phyloP scores from a whole-genome alignment of 2,113 vertebrate genomes.

The Beaufortia kweichowensis region DNA sequence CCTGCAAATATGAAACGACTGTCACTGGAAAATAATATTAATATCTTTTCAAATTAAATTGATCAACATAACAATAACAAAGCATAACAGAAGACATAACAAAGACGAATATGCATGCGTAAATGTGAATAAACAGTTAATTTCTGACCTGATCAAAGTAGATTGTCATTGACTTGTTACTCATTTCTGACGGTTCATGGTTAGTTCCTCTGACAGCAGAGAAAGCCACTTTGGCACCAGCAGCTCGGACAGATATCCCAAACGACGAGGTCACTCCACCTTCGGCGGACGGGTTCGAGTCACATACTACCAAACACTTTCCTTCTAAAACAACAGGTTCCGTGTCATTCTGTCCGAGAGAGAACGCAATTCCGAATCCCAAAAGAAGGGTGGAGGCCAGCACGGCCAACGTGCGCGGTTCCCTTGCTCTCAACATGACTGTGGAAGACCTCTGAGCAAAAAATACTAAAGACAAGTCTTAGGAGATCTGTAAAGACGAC shows the following conservation, averaged over 20 bases:
- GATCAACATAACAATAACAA: too few species aligned
- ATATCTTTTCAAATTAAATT: too few species aligned
- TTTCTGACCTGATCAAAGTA: slow-evolving; percentile 86
- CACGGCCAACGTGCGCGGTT: slow-evolving; percentile 57
- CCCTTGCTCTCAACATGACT: slow-evolving; percentile 37
- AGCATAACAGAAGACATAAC: background rate
- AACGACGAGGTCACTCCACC: slow-evolving; percentile 84
- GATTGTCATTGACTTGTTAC: slow-evolving; percentile 88
- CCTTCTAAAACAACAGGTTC: slow-evolving; percentile 87
- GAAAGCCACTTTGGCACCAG: slow-evolving; percentile 86
- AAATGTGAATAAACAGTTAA: background rate
- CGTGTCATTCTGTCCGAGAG: slow-evolving; percentile 81
- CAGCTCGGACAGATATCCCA: slow-evolving; percentile 84
- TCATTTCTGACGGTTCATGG: slow-evolving; percentile 83
- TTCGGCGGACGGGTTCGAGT: slow-evolving; percentile 85
- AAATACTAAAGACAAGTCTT: slow-evolving; percentile 45
- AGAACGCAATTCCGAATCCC: slow-evolving; percentile 62
- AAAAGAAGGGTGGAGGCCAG: slow-evolving; percentile 71
- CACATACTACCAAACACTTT: slow-evolving; percentile 87
- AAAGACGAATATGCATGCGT: background rate
- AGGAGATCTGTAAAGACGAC: slow-evolving; percentile 40
- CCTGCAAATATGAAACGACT: slow-evolving; percentile 65
- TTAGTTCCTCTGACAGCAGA: slow-evolving; percentile 83
- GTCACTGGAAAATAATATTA: background rate
- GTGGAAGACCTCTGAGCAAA: slow-evolving; percentile 36